A percentile compares a stretch with the other conserved stretches of the same genome.
These are phyloP conservation scores for Rotaria macrura DNA, from an alignment of 2,888 invertebrate genomes.

Conservation along the genomic window DNA sequence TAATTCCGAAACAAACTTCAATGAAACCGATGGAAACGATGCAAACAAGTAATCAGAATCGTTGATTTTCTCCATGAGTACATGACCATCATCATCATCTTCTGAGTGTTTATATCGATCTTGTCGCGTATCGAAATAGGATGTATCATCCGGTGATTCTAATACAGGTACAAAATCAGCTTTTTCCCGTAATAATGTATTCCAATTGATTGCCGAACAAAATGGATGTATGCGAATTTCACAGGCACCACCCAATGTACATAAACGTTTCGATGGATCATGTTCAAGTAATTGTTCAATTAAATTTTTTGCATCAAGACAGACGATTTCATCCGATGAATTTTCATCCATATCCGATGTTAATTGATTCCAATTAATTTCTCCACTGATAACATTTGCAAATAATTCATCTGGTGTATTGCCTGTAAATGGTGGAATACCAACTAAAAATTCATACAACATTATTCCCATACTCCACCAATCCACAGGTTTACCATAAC, in stretches of 20 bases:
- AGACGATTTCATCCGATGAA: slow-evolving; percentile 77
- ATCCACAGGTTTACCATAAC: slow-evolving; percentile 95
- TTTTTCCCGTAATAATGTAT: slow-evolving; percentile 81
- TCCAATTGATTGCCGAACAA: slow-evolving; percentile 87
- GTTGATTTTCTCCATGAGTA: too few relatives aligned
- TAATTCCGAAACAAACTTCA: neutral
- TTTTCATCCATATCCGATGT: neutral
- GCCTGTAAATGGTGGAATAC: slow-evolving; percentile 92
- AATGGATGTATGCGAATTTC: slow-evolving; percentile 89
- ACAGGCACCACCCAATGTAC: slow-evolving; percentile 52
- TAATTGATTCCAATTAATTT: slow-evolving; percentile 62
- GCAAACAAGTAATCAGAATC: neutral
- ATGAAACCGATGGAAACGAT: neutral
- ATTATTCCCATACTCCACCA: slow-evolving; percentile 95
- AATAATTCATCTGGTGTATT: slow-evolving; percentile 96
- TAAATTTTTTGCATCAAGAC: slow-evolving; percentile 75
- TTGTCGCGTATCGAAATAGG: slow-evolving; percentile 63
- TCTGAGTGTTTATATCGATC: slow-evolving; percentile 31
- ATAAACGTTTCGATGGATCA: slow-evolving; percentile 76
- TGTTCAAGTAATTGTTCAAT: slow-evolving; percentile 78
- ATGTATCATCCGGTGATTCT: slow-evolving; percentile 79
- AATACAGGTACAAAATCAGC: slow-evolving; percentile 96
- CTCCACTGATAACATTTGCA: slow-evolving; percentile 91
- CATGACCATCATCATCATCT: neutral
- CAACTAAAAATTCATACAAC: slow-evolving; percentile 49